Base-by-base conservation (phyloP, 2,797 vertebrate genomes). In the Denticeps clupeoides region DNA sequence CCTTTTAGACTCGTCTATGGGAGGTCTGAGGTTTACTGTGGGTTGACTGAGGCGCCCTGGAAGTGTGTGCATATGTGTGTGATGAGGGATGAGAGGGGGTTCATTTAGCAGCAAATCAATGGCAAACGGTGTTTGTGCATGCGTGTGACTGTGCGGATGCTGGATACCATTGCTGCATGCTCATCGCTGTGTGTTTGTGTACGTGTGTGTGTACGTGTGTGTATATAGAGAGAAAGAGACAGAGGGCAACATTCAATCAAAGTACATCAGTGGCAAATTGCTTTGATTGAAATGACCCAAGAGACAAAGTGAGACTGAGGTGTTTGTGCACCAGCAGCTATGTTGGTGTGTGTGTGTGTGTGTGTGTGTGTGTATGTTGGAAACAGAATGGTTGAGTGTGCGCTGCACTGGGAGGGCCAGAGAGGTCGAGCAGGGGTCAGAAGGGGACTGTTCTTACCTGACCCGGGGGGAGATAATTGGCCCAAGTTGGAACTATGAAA, bases 1-100 rank as follows among this genome's bases (percentile, higher is more conserved):
- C 81, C 84, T 88, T 86, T 79, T 77, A 78, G 69, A 77, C 83
- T 75, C 79, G 87, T 83, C 83, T 85, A 82, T 82, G 78, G 82
- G 83, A 89, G 83, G 85, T 87, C 81, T 72, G 75, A 84, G 78
- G 80, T 91, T 90, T 85, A 85, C 69, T 75, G 86, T 79, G 82
- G 84, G 84, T 87, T 87, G 90, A 90, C 88, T 88, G 82, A 84
- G 82, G 80, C 75, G 81, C 77, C 76, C 64, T 74, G 59, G 56
- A 63, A 57, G 56, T 77, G 66, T 75, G 49, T 43, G 49, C 35
- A 63, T 72, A 58, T 67, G 46, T 62, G 43, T 65, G 41, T 56
- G n/a, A n/a, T n/a, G n/a, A n/a, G n/a, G n/a, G n/a, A n/a, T n/a
- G n/a, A n/a, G n/a, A n/a, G n/a, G n/a, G n/a, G n/a, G 47, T 47